Evolutionary conservation across 2,797 vertebrate species (phyloP).

Genomic region (Sylvia borin): DNA sequence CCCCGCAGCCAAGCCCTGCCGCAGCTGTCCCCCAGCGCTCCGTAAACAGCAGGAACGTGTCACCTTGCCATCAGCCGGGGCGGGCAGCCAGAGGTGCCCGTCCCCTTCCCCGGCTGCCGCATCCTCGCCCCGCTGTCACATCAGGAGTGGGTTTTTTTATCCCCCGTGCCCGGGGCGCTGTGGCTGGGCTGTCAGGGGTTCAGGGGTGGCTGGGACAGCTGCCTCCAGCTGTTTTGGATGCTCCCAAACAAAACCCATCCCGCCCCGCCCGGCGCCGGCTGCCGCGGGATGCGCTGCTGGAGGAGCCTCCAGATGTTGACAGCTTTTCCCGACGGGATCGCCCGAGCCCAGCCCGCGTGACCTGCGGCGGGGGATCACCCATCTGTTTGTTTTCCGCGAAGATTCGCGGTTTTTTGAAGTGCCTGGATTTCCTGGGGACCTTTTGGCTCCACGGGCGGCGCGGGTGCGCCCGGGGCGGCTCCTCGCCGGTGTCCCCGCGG

Average conservation of each 20-base stretch:
- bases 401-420: neutral
- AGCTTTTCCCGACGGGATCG: neutral
- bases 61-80: neutral
- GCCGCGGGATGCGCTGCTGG: neutral
- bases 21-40: neutral
- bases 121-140: fast-evolving
- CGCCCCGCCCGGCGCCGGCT: neutral
- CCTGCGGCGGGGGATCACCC: neutral
- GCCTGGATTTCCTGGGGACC: neutral
- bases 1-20: neutral
- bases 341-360: neutral
- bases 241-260: neutral
- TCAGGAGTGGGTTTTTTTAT: fast-evolving
- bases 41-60: fast-evolving
- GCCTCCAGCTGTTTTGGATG: neutral
- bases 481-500: neutral
- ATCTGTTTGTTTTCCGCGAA: neutral
- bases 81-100: neutral
- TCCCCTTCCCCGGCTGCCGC: neutral
- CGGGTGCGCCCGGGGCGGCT: neutral
- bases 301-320: neutral
- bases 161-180: fast-evolving
- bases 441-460: neutral
- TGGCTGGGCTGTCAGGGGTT: fast-evolving
- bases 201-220: neutral